Conservation (phyloP, 2,888 invertebrate species). For the Agriopis marginaria region DNA sequence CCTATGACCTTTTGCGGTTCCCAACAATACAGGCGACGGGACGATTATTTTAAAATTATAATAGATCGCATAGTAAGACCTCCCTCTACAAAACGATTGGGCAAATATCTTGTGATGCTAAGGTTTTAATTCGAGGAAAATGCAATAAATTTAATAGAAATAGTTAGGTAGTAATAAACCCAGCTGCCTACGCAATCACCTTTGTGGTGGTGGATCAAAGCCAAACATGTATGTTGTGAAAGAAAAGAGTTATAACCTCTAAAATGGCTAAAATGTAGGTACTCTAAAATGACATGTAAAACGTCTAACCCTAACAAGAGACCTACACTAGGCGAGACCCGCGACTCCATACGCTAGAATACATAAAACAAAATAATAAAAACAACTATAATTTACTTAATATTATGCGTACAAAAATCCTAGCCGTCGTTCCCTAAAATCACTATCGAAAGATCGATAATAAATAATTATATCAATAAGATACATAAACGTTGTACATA, state of each 20-base stretch:
- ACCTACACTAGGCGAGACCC: conserved; percentile 65
- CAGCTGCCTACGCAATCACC: conserved; percentile 54
- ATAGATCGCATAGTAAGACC: conserved; percentile 9
- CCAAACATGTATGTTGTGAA: conserved; percentile 50
- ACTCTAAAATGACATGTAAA: conserved; percentile 67
- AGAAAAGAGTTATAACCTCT: conserved; percentile 71
- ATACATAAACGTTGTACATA: conserved; percentile 82
- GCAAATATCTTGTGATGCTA: conserved; percentile 3
- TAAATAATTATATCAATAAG: conserved; percentile 81
- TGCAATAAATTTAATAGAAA: conserved; percentile 17
- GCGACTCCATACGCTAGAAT: conserved; percentile 65
- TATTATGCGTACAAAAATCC: conserved; percentile 83
- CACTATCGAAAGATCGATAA: conserved; percentile 71
- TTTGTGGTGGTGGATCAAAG: conserved; percentile 63
- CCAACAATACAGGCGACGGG: neutral
- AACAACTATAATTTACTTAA: conserved; percentile 85
- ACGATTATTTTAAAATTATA: neutral
- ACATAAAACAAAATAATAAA: conserved; percentile 77
- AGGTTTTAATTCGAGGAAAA: conserved; percentile 8
- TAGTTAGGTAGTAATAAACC: conserved; percentile 28
- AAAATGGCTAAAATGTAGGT: conserved; percentile 70
- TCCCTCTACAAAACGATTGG: neutral
- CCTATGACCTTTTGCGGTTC: conserved; percentile 1
- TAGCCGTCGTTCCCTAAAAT: conserved; percentile 72
- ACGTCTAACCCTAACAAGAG: conserved; percentile 69